Evolutionary conservation across 2,888 invertebrate species (phyloP), one percentile per base, ranked within the genome.

Genomic region (Arge pagana): DNA sequence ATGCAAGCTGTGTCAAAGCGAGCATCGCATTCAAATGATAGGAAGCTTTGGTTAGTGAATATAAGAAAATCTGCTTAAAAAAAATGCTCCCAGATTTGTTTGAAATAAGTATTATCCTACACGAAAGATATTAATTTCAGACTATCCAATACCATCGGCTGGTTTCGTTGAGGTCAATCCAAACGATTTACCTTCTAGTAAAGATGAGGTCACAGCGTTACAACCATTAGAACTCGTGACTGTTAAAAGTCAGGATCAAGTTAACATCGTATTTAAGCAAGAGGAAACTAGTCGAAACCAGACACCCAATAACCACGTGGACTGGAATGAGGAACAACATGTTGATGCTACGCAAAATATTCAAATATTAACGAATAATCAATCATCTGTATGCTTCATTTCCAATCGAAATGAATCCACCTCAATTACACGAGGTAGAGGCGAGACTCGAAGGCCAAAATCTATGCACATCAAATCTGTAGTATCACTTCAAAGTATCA

Each of bases 1-100:
- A 10, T 89, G 89, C 67, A 74, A 78, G 57, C 80, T 82, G 59
- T 87, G 87, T 65, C 53, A 57, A 10, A 56, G 48, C 18, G 48
- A 58, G 40, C 49, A 51, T 11, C 52, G 23, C 7, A 42, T 56
- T 41, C 52, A 56, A 26, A 55, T 31, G 35, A 54, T 56, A 41
- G 57, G 54, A 4, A 57, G 58, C 48, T 62, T 59, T 48, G 62
- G 65, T 63, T 52, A 43, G 30, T 26, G 5, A 28, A 36, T 4
- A 7, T 24, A 8, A 4, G 28, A 2, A 3, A 30, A 7, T 7
- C 5, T 21, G 11, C 6, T 23, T 13, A 42, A n/a, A n/a, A 21
- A n/a, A 13, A 39, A 15, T n/a, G 24, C 11, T 35, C 16, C n/a
- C 10, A 26, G 31, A 13, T 28, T n/a, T 8, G 18, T 37, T 28